Evolutionary conservation across 2,888 invertebrate species (phyloP), one percentile per base, ranked within the genome.

Genomic region (Drosophila mercatorum): DNA sequence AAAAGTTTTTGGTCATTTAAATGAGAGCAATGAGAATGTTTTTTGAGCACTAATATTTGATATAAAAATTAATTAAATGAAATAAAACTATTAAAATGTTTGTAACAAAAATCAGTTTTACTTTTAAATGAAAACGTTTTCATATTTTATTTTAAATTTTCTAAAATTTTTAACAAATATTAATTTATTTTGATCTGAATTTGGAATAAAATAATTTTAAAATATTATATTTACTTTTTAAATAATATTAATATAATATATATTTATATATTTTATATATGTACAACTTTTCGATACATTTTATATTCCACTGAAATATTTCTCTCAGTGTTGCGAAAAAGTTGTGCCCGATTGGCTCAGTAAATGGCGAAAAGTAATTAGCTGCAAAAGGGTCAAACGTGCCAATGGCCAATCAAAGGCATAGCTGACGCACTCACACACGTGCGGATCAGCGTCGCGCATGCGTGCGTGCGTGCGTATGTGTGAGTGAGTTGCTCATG

Each of bases 311-410:
- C 22, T 11, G 0, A 2, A 38, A 11, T 31, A 26, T 66, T 83
- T 87, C 36, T 61, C 46, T 2, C 78, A 75, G 83, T 80, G 80
- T 80, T 69, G 72, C 77, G 40, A 71, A 83, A 72, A 28, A 78
- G n/a, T 64, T 57, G 59, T 64, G 63, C 22, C 51, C 52, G 26
- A 69, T 62, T 57, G 69, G 56, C 74, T 53, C 56, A 41, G 58
- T 63, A 31, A 40, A 58, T 80, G 77, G 81, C 71, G 34, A 80
- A 75, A 81, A 75, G 47, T 69, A 66, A 85, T 83, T 86, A 68
- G 65, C 68, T 68, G 44, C 65, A 83, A 88, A 81, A 78, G 82
- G 88, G 84, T 81, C 88, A 84, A 70, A 88, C 84, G 89, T 86
- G 87, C 77, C 58, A 80, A 78, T 77, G 38, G 61, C 69, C 57